Percentiles rank a stretch among this genome's conserved stretches.
Evolutionary conservation across 2,113 vertebrate species (phyloP).

Genomic region (Oreochromis tanganicae): DNA sequence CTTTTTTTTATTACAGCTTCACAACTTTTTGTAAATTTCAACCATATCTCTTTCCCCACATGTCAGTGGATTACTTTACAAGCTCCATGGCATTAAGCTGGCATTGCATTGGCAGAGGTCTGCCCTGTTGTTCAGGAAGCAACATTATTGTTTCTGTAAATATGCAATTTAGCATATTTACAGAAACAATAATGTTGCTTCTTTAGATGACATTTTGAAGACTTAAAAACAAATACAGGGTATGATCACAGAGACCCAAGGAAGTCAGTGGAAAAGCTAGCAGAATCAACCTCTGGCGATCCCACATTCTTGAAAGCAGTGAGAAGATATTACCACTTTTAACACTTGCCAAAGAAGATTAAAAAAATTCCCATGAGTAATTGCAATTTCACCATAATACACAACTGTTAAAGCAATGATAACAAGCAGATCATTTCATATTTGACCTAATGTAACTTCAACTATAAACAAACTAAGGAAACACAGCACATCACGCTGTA

Average conservation of each 20-base stretch:
- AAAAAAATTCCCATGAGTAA: neutral
- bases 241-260: neutral
- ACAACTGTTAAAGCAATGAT: neutral
- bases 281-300: neutral
- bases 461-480: constrained; percentile 9
- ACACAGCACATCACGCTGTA: neutral
- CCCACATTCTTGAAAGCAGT: neutral
- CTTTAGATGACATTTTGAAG: neutral
- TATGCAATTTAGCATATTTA: too few relatives aligned
- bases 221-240: neutral
- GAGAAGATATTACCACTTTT: neutral
- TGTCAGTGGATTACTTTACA: neutral
- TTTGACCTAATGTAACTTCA: constrained; percentile 8
- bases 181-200: neutral
- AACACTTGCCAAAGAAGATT: neutral
- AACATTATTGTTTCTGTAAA: too few relatives aligned
- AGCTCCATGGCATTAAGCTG: neutral
- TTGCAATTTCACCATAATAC: neutral
- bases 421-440: neutral
- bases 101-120: neutral
- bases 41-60: neutral
- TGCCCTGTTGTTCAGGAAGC: neutral
- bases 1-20: neutral
- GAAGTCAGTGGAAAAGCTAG: neutral
- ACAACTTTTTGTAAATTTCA: neutral